These are phyloP conservation scores for Sebastes trivittatus DNA, from an alignment of 2,797 vertebrate genomes.

Conservation along the genomic window DNA sequence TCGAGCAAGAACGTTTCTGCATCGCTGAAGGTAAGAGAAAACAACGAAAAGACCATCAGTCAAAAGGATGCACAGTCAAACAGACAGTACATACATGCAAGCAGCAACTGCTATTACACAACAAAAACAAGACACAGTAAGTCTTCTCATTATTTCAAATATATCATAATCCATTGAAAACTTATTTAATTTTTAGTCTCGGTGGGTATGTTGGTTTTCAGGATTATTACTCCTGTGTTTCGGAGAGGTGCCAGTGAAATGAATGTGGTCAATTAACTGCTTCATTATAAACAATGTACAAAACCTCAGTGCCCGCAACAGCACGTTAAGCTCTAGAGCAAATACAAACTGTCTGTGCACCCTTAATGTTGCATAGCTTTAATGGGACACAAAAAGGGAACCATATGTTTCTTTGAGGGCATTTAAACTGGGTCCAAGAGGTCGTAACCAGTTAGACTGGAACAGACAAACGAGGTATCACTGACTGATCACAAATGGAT, in stretches of 20 bases:
- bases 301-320: not conserved
- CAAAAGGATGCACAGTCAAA: not conserved
- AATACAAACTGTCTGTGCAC: conserved; percentile 37
- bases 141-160: not conserved
- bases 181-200: not conserved
- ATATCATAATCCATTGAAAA: not conserved
- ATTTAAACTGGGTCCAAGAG: conserved; percentile 56
- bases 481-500: conserved; percentile 65
- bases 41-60: not conserved
- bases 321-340: not conserved
- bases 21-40: conserved; percentile 83
- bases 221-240: not conserved
- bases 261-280: not conserved
- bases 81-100: not conserved
- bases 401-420: conserved; percentile 46
- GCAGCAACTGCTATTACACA: not conserved
- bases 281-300: conserved; percentile 17
- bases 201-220: not conserved
- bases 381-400: conserved; percentile 74
- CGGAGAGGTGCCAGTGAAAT: not conserved
- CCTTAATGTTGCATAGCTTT: conserved; percentile 53
- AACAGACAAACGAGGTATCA: conserved; percentile 66
- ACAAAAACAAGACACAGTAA: not conserved
- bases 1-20: conserved; percentile 96
- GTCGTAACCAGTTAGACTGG: conserved; percentile 48